Percentiles rank a stretch among this genome's conserved stretches.
Conservation (phyloP, 2,113 vertebrate genomes). For the Colinus virginianus region DNA sequence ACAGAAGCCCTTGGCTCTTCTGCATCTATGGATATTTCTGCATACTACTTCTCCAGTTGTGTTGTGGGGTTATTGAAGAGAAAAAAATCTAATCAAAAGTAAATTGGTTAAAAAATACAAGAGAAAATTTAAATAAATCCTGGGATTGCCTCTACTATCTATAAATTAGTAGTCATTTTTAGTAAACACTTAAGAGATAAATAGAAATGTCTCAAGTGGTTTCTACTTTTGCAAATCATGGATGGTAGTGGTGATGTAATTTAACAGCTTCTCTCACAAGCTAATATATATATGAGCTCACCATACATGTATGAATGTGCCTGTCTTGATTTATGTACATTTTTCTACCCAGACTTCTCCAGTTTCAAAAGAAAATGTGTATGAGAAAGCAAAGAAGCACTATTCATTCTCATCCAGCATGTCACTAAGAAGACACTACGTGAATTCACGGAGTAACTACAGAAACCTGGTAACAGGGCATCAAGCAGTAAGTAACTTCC, state of each 20-base stretch:
- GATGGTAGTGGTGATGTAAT: neutral
- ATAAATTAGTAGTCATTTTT: conserved; percentile 58
- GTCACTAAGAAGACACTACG: accelerated
- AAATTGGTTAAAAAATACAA: conserved; percentile 70
- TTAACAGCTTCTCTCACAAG: neutral
- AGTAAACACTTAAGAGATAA: conserved; percentile 62
- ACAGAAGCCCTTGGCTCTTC: conserved; percentile 57
- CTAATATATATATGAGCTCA: neutral
- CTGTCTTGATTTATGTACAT: neutral
- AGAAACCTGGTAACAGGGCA: neutral
- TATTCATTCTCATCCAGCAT: neutral
- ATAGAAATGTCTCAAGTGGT: conserved; percentile 48
- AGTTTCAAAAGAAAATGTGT: neutral
- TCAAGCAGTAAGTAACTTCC: neutral
- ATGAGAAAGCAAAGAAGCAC: neutral
- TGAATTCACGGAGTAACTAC: neutral
- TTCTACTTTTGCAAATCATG: neutral
- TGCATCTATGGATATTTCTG: conserved; percentile 70
- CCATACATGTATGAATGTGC: neutral
- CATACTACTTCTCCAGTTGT: conserved; percentile 65
- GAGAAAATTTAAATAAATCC: conserved; percentile 75
- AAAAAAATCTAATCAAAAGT: conserved; percentile 75
- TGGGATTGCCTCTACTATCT: conserved; percentile 43
- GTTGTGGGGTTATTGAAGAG: conserved; percentile 64
- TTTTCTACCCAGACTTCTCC: neutral